These are phyloP conservation scores for Thunnus maccoyii DNA, from an alignment of 2,113 vertebrate genomes.

Conservation along the genomic window DNA sequence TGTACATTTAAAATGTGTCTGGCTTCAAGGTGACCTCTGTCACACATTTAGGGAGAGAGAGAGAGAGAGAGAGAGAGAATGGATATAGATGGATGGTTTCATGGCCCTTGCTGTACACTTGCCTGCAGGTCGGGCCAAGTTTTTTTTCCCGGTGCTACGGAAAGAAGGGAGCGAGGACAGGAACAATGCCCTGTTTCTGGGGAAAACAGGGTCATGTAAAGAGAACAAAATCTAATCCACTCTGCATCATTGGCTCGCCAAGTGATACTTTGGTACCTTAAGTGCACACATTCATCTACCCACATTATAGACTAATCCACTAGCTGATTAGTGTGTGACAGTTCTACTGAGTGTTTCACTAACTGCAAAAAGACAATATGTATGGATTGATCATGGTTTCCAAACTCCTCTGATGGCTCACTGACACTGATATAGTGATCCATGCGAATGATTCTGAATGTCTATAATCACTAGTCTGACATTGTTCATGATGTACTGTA, in stretches of 20 bases:
- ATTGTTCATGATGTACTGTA: too few relatives aligned
- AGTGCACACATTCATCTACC: slow-evolving; percentile 4
- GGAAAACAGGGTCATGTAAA: slow-evolving; percentile 16
- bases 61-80: slow-evolving; percentile 21
- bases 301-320: not conserved
- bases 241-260: not conserved
- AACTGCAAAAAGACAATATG: too few relatives aligned
- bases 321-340: too few relatives aligned
- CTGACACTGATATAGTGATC: too few relatives aligned
- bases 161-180: slow-evolving; percentile 12
- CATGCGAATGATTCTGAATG: too few relatives aligned
- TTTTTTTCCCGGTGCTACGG: slow-evolving; percentile 1
- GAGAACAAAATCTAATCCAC: slow-evolving; percentile 15
- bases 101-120: slow-evolving; percentile 51
- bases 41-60: slow-evolving; percentile 40
- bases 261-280: slow-evolving; percentile 3
- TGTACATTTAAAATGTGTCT: slow-evolving; percentile 59
- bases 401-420: too few relatives aligned
- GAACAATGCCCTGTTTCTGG: slow-evolving; percentile 13
- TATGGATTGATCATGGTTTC: too few relatives aligned
- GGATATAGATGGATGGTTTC: slow-evolving; percentile 64
- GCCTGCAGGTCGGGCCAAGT: slow-evolving; percentile 39
- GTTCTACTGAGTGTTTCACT: too few relatives aligned
- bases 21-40: slow-evolving; percentile 67
- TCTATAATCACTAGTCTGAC: too few relatives aligned